Evolutionary conservation across 1,140 invertebrate species (phyloP).

Genomic region (Pogonomyrmex californicus): DNA sequence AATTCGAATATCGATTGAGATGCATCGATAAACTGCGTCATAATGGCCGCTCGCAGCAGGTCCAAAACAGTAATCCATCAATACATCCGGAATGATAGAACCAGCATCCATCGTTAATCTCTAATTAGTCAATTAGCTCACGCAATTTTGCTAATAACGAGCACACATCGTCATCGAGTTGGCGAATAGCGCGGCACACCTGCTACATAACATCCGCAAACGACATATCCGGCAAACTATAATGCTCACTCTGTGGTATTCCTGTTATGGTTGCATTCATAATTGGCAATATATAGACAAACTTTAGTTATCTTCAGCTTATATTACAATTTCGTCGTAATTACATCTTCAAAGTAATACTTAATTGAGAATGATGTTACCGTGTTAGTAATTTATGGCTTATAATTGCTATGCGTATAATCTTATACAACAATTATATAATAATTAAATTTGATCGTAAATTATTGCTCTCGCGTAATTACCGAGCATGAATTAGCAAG

Average conservation of each 20-base stretch:
- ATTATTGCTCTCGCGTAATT: conserved; percentile 53
- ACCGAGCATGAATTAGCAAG: conserved; percentile 43
- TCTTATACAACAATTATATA: conserved; percentile 55
- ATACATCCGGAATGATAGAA: conserved; percentile 73
- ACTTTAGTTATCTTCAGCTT: conserved; percentile 70
- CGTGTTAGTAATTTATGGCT: conserved; percentile 35
- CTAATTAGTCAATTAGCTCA: conserved; percentile 84
- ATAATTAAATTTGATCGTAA: conserved; percentile 53
- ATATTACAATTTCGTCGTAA: not conserved
- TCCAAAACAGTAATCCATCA: conserved; percentile 81
- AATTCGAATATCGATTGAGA: conserved; percentile 57
- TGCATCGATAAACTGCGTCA: conserved; percentile 37
- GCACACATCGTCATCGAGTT: conserved; percentile 56
- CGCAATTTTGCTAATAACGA: conserved; percentile 83
- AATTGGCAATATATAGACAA: conserved; percentile 80
- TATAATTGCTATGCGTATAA: conserved; percentile 34
- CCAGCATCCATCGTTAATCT: conserved; percentile 78
- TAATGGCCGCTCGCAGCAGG: conserved; percentile 51
- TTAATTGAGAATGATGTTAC: not conserved
- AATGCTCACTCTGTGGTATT: conserved; percentile 70
- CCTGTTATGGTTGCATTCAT: conserved; percentile 73
- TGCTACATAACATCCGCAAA: conserved; percentile 62
- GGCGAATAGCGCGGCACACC: conserved; percentile 69
- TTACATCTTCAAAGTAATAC: not conserved
- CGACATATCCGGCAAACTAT: conserved; percentile 68